A percentile compares a stretch with the other conserved stretches of the same genome.
These are phyloP conservation scores for Papilio helenus DNA, from an alignment of 1,140 invertebrate species.

Conservation along the genomic window DNA sequence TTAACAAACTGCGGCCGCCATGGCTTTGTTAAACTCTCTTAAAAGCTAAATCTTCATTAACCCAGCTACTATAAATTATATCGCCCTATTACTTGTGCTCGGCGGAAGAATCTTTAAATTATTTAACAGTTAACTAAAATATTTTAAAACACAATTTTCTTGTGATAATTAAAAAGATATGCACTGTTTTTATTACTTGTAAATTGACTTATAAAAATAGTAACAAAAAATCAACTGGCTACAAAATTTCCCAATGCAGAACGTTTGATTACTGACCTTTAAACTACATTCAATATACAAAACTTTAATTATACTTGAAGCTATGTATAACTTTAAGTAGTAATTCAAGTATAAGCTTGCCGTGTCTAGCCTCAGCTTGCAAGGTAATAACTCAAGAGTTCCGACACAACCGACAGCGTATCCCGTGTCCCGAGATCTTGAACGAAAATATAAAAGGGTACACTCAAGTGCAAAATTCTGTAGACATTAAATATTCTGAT, in stretches of 20 bases:
- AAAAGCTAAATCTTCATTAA: conserved; percentile 76
- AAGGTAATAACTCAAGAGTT: conserved; percentile 63
- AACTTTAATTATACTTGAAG: neutral
- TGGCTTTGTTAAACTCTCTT: conserved; percentile 49
- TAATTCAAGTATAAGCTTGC: conserved; percentile 23
- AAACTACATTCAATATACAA: neutral
- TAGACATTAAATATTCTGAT: conserved; percentile 58
- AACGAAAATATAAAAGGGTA: conserved; percentile 60
- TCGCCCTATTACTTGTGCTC: conserved; percentile 42
- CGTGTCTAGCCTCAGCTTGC: conserved; percentile 46
- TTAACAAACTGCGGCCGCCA: conserved; percentile 58
- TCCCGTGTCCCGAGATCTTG: conserved; percentile 57
- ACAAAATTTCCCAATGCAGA: too few relatives aligned
- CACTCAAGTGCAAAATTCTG: conserved; percentile 53
- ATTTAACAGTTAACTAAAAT: neutral
- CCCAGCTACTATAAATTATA: conserved; percentile 58
- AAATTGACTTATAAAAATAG: too few relatives aligned
- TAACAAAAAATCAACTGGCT: too few relatives aligned
- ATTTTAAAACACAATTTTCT: neutral
- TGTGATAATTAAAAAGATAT: too few relatives aligned
- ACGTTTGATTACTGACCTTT: too few relatives aligned
- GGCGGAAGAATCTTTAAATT: neutral
- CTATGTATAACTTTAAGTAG: neutral
- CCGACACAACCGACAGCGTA: conserved; percentile 52
- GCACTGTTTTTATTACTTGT: too few relatives aligned